phyloP scores from a whole-genome alignment of 2,888 invertebrate species.

The Arge pagana region DNA sequence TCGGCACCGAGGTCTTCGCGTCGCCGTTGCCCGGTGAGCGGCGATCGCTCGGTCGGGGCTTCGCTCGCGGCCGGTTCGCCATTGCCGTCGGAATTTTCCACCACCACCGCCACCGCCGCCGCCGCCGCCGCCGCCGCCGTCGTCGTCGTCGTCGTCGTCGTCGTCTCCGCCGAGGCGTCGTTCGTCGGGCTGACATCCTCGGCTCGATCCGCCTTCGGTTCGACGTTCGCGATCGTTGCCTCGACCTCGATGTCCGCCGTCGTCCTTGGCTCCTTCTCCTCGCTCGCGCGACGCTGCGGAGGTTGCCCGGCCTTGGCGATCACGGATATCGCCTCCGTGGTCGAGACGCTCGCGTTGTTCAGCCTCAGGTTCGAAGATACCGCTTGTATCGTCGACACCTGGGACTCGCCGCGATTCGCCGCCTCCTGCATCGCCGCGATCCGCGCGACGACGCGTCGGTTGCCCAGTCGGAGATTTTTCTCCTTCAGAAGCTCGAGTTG shows the following conservation, averaged over 20 bases:
- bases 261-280: conserved; percentile 29
- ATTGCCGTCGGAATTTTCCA: conserved; percentile 16
- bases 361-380: conserved; percentile 52
- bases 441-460: conserved; percentile 73
- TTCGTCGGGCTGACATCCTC: conserved; percentile 22
- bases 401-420: conserved; percentile 65
- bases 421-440: conserved; percentile 84
- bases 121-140: conserved; percentile 6
- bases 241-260: conserved; percentile 26
- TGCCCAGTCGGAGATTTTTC: conserved; percentile 74
- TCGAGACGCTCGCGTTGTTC: conserved; percentile 54
- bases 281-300: conserved; percentile 21
- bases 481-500: conserved; percentile 82
- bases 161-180: conserved; percentile 54
- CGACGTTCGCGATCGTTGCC: conserved; percentile 36
- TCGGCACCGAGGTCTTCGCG: conserved; percentile 30
- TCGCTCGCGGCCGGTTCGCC: conserved; percentile 10
- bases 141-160: conserved; percentile 7
- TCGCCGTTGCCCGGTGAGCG: conserved; percentile 29
- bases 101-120: conserved; percentile 15
- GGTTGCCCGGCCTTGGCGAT: conserved; percentile 24
- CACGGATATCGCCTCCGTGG: conserved; percentile 10
- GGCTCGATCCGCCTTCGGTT: conserved; percentile 23
- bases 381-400: conserved; percentile 57
- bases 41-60: conserved; percentile 12